Conservation (phyloP, 2,888 invertebrate species). For the Opisthograptis luteolata region DNA sequence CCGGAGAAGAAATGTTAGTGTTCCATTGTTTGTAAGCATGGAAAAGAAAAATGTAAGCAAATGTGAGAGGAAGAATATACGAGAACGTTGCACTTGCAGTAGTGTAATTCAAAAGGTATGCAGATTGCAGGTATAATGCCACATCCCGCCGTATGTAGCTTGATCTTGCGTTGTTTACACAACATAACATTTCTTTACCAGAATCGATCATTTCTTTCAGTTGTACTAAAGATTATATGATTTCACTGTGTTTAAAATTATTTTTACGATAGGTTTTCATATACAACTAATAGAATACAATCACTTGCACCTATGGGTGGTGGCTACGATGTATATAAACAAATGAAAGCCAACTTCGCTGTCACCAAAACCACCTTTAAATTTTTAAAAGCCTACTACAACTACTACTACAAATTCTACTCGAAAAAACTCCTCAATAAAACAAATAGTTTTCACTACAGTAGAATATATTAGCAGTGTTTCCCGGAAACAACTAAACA, state of each 20-base stretch:
- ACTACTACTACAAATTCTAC: neutral
- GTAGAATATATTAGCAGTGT: conserved; percentile 14
- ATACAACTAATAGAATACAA: too few species aligned
- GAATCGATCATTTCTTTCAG: neutral
- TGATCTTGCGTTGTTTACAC: conserved; percentile 19
- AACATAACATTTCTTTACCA: neutral
- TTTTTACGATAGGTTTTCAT: too few species aligned
- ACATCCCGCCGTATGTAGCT: conserved; percentile 1
- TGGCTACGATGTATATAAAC: too few species aligned
- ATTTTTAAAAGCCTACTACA: too few species aligned
- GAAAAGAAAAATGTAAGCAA: conserved; percentile 26
- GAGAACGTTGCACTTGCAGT: neutral
- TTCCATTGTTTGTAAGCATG: conserved; percentile 30
- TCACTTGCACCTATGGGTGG: too few species aligned
- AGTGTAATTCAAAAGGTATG: conserved; percentile 23
- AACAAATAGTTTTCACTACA: conserved; percentile 2
- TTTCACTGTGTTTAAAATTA: neutral
- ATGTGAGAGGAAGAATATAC: conserved; percentile 11
- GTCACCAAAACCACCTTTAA: too few species aligned
- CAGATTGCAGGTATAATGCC: conserved; percentile 12
- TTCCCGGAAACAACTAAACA: conserved; percentile 19
- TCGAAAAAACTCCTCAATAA: neutral
- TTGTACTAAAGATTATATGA: neutral
- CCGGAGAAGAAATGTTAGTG: conserved; percentile 12
- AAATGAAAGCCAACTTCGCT: too few species aligned